phyloP scores from a whole-genome alignment of 2,888 invertebrate species.

The Lamproptera curius region DNA sequence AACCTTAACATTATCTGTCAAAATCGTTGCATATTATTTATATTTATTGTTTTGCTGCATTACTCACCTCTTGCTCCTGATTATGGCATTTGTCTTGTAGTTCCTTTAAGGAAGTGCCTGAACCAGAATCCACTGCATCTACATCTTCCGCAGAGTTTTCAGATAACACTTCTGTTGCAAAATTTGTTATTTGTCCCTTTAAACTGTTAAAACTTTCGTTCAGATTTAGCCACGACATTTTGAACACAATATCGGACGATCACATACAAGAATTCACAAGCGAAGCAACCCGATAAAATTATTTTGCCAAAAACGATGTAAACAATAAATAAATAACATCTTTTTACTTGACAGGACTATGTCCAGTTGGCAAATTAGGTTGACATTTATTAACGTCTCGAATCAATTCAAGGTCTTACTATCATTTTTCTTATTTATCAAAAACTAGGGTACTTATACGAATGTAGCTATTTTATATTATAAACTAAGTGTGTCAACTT shows the following conservation, averaged over 20 bases:
- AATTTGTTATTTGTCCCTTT: slow-evolving; percentile 92
- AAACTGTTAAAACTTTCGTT: slow-evolving; percentile 83
- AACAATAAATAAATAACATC: slow-evolving; percentile 69
- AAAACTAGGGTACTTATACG: too few species aligned
- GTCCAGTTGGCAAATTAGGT: slow-evolving; percentile 76
- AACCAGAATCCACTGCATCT: slow-evolving; percentile 36
- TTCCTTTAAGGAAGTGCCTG: slow-evolving; percentile 56
- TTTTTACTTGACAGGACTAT: slow-evolving; percentile 67
- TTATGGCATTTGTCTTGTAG: slow-evolving; percentile 75
- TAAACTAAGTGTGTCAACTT: neutral
- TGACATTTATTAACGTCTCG: slow-evolving; percentile 13
- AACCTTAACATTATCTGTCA: slow-evolving; percentile 63
- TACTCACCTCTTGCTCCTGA: slow-evolving; percentile 81
- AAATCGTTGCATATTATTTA: slow-evolving; percentile 24
- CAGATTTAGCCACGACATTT: slow-evolving; percentile 84
- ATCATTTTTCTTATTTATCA: neutral
- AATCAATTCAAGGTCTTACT: slow-evolving; percentile 15
- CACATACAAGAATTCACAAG: slow-evolving; percentile 47
- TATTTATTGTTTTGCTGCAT: slow-evolving; percentile 24
- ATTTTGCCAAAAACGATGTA: slow-evolving; percentile 44
- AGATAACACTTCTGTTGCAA: slow-evolving; percentile 92
- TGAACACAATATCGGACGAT: slow-evolving; percentile 32
- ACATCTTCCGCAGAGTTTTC: slow-evolving; percentile 80
- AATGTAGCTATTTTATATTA: neutral
- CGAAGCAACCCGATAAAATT: slow-evolving; percentile 36